phyloP scores from a whole-genome alignment of 2,888 invertebrate genomes.

The Drosophila histrio region DNA sequence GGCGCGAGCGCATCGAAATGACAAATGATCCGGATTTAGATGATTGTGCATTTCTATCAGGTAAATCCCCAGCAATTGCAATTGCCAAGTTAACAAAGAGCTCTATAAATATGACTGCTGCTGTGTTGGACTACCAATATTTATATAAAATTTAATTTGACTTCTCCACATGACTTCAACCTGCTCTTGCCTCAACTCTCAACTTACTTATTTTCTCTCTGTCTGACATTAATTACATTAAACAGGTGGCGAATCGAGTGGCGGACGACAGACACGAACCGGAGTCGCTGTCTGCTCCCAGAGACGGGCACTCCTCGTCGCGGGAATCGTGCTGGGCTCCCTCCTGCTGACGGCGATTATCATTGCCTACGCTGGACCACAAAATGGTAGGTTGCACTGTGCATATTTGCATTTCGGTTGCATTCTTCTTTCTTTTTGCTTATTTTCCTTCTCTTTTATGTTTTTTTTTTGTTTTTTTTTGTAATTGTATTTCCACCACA shows the following conservation, averaged over 20 bases:
- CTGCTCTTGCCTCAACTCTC: background rate
- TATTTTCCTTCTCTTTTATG: constrained; percentile 13
- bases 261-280: constrained; percentile 83
- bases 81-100: constrained; percentile 2
- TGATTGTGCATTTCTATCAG: constrained; percentile 96
- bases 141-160: constrained; percentile 34
- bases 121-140: constrained; percentile 22
- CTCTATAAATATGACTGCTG: background rate
- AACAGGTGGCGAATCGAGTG: constrained; percentile 84
- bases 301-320: constrained; percentile 92
- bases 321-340: constrained; percentile 91
- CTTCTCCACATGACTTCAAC: background rate
- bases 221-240: constrained; percentile 75
- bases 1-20: constrained; percentile 88
- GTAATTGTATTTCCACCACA: constrained; percentile 52
- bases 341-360: constrained; percentile 93
- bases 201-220: background rate
- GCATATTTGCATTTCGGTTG: constrained; percentile 57
- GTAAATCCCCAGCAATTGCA: constrained; percentile 83
- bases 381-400: constrained; percentile 87
- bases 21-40: constrained; percentile 94
- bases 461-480: constrained; percentile 34
- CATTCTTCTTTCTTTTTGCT: constrained; percentile 33
- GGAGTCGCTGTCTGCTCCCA: constrained; percentile 95
- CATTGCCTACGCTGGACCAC: constrained; percentile 95